Conservation (phyloP, 2,113 vertebrate species). For the Dryoscopus gambensis region DNA sequence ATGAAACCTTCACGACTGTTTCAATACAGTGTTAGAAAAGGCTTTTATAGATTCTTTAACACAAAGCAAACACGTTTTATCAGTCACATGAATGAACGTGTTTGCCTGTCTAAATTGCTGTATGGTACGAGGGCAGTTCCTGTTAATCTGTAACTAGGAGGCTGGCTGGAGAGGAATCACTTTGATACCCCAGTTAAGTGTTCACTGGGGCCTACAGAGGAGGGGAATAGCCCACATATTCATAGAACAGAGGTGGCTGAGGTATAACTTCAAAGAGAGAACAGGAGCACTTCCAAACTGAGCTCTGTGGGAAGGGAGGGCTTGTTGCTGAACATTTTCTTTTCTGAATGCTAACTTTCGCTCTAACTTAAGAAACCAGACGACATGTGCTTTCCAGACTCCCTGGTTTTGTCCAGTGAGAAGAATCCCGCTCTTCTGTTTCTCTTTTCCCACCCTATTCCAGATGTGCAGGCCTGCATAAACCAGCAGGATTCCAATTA, state of each 20-base stretch:
- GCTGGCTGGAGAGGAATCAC: background rate
- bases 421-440: constrained; percentile 32
- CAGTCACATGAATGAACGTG: constrained; percentile 42
- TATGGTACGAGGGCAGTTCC: background rate
- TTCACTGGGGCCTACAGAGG: background rate
- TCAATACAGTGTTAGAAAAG: constrained; percentile 13
- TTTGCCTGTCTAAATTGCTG: constrained; percentile 34
- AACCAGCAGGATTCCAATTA: constrained; percentile 67
- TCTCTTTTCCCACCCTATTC: constrained; percentile 60
- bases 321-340: constrained; percentile 1
- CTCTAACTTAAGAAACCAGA: constrained; percentile 50
- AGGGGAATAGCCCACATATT: background rate
- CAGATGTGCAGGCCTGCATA: constrained; percentile 64
- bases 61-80: constrained; percentile 39
- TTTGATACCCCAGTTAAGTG: background rate
- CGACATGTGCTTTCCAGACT: constrained; percentile 59
- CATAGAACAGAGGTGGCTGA: background rate
- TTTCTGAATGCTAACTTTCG: constrained; percentile 1
- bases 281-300: background rate
- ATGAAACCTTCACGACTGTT: constrained; percentile 34
- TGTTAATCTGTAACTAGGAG: constrained; percentile 44
- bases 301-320: background rate
- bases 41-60: constrained; percentile 51
- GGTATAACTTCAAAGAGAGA: background rate
- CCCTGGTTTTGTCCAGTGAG: constrained; percentile 39